A percentile compares a stretch with the other conserved stretches of the same genome.
phyloP scores from a whole-genome alignment of 2,113 vertebrate genomes.

The Ageneiosus marmoratus region DNA sequence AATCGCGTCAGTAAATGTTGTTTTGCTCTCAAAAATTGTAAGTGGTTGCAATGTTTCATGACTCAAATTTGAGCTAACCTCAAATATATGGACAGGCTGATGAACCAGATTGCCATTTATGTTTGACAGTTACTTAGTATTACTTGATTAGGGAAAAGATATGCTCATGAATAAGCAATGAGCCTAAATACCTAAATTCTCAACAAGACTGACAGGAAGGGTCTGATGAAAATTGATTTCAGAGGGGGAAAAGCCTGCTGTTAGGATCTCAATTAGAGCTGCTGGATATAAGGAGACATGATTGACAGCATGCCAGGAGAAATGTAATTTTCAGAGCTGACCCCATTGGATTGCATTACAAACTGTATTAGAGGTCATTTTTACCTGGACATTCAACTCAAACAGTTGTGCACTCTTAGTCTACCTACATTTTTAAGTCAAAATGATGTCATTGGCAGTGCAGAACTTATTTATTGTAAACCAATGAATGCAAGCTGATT shows the following conservation, averaged over 20 bases:
- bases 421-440: neutral
- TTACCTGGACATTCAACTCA: neutral
- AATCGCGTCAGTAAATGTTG: neutral
- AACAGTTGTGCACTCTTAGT: neutral
- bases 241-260: neutral
- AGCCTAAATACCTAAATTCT: slow-evolving; percentile 21
- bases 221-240: slow-evolving; percentile 32
- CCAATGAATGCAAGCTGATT: neutral
- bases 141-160: slow-evolving; percentile 35
- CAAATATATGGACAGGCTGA: slow-evolving; percentile 15
- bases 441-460: neutral
- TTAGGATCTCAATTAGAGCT: slow-evolving; percentile 25
- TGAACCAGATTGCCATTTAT: slow-evolving; percentile 28
- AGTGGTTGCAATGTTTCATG: neutral
- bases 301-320: slow-evolving; percentile 16
- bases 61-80: neutral
- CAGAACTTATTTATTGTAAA: neutral
- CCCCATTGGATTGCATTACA: slow-evolving; percentile 22
- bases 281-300: slow-evolving; percentile 3
- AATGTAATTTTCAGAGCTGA: slow-evolving; percentile 29
- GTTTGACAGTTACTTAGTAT: slow-evolving; percentile 38
- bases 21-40: neutral
- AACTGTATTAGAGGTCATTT: slow-evolving; percentile 18
- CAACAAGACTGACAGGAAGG: slow-evolving; percentile 19
- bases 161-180: slow-evolving; percentile 50